A percentile compares a stretch with the other conserved stretches of the same genome.
phyloP scores from a whole-genome alignment of 2,888 invertebrate genomes.

The Lycia hirtaria region DNA sequence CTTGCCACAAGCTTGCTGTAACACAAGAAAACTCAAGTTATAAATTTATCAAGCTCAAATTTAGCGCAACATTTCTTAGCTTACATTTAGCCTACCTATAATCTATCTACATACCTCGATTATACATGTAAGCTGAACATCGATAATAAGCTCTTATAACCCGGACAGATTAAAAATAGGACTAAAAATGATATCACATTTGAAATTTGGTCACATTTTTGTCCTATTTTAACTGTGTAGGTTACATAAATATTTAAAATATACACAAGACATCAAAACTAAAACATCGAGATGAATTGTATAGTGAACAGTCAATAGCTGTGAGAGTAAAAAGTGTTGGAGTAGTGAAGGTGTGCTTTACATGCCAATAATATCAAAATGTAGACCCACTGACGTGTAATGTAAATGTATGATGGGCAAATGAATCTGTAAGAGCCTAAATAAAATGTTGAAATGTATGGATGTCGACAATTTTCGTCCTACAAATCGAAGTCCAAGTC shows the following conservation, averaged over 20 bases:
- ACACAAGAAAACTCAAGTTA: slow-evolving; percentile 46
- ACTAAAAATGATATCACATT: not conserved
- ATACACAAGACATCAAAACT: slow-evolving; percentile 42
- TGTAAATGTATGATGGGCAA: slow-evolving; percentile 54
- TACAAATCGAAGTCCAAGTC: slow-evolving; percentile 1
- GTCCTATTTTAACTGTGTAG: not conserved
- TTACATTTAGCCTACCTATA: slow-evolving; percentile 47
- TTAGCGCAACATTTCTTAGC: slow-evolving; percentile 23
- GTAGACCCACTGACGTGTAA: slow-evolving; percentile 79
- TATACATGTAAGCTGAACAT: slow-evolving; percentile 47
- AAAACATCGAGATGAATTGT: slow-evolving; percentile 44
- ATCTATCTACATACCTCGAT: slow-evolving; percentile 52
- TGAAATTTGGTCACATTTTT: not conserved
- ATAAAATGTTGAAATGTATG: slow-evolving; percentile 30
- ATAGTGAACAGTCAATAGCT: slow-evolving; percentile 46
- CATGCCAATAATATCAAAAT: slow-evolving; percentile 58
- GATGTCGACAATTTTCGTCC: slow-evolving; percentile 43
- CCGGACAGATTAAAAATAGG: not conserved
- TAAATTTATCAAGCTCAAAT: not conserved
- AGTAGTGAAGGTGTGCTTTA: slow-evolving; percentile 54
- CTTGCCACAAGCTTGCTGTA: slow-evolving; percentile 93
- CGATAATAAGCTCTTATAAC: slow-evolving; percentile 46
- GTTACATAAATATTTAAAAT: slow-evolving; percentile 43
- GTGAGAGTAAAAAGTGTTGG: slow-evolving; percentile 51
- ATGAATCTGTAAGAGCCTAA: slow-evolving; percentile 32